phyloP scores from a whole-genome alignment of 2,888 invertebrate species.

The Rosalia funebris region DNA sequence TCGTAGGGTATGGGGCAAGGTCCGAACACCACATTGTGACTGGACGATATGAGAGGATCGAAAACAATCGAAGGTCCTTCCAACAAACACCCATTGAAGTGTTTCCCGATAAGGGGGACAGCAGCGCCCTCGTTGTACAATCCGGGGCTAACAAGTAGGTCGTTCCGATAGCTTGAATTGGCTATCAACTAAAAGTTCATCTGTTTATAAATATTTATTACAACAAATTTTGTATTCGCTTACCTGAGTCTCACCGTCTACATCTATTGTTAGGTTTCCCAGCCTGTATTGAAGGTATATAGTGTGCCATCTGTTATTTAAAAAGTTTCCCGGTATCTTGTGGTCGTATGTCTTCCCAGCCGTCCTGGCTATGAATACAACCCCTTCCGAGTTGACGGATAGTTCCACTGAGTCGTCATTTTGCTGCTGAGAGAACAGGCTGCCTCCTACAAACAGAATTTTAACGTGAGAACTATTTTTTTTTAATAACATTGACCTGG shows the following conservation, averaged over 20 bases:
- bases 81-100: slow-evolving; percentile 84
- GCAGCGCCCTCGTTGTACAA: slow-evolving; percentile 78
- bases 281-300: slow-evolving; percentile 73
- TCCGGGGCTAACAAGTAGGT: slow-evolving; percentile 77
- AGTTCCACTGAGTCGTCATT: slow-evolving; percentile 65
- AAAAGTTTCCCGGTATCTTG: slow-evolving; percentile 73
- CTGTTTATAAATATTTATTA: too few species aligned
- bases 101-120: slow-evolving; percentile 80
- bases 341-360: slow-evolving; percentile 68
- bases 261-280: slow-evolving; percentile 69
- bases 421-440: slow-evolving; percentile 76
- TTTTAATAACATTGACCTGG: too few species aligned
- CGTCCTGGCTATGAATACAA: slow-evolving; percentile 65
- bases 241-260: slow-evolving; percentile 69
- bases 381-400: slow-evolving; percentile 62
- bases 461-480: slow-evolving; percentile 5
- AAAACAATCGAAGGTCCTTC: slow-evolving; percentile 90
- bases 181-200: slow-evolving; percentile 77
- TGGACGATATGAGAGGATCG: slow-evolving; percentile 71
- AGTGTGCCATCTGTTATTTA: slow-evolving; percentile 86
- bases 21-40: slow-evolving; percentile 77
- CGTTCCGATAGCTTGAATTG: slow-evolving; percentile 81
- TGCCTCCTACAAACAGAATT: slow-evolving; percentile 76
- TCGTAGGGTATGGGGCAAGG: slow-evolving; percentile 79
- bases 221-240: slow-evolving; percentile 53